Evolutionary conservation across 2,113 vertebrate species (phyloP), one percentile per base, ranked within the genome.

Genomic region (Thomomys bottae): DNA sequence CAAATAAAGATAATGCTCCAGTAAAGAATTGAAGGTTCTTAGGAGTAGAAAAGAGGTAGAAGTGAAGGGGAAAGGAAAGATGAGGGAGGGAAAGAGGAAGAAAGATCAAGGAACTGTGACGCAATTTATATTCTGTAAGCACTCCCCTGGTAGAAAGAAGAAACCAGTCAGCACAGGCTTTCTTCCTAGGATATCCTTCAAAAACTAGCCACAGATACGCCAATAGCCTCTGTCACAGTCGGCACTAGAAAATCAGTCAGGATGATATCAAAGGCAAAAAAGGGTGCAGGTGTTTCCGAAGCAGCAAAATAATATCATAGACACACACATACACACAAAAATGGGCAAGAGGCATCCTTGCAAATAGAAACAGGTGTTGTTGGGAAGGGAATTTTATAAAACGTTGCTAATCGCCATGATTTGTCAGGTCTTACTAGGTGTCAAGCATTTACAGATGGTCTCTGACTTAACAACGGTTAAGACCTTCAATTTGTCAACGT

Each of bases 1-100:
- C 85, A 90, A 92, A 90, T 87, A 87, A 92, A 90, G 67, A 93
- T 90, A 83, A 91, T 77, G 70, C 34, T 88, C 84, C 72, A 64
- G 76, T 90, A 68, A 86, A 80, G 38, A 86, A 77, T 67, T 90
- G 57, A 32, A 28, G 68, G 40, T 67, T 36, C 77, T 95, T 61
- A 45, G 91, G 66, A 75, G 68, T 36, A 88, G 0, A 21, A 84
- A 68, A 79, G n/a, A 75, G 2, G 15, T 67, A 3, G 49, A 40
- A 70, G 15, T 21, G 38, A 89, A 21, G 42, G 28, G 26, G 21
- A 57, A 57, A 81, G 32, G 40, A 88, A 91, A 40, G 8, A 20
- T 8, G 6, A 21, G 36, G 30, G 6, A 76, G 24, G 28, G 3
- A 23, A 68, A 18, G 14, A 59, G 6, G 40, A 81, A n/a, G 49